phyloP scores from a whole-genome alignment of 2,113 vertebrate genomes.

The Coptodon rendalli region DNA sequence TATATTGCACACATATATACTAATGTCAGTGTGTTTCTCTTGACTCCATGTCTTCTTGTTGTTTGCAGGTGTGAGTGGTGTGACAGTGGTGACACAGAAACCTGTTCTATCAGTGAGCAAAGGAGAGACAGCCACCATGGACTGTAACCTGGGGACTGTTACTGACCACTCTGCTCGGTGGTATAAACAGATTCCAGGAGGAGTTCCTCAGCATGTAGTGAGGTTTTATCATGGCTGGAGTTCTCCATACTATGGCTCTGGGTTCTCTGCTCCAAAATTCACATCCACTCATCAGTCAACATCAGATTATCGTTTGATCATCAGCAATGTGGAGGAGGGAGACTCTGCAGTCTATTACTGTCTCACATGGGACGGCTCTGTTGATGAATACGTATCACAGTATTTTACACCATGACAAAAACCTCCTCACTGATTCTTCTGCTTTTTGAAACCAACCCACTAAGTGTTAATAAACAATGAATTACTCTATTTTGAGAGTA shows the following conservation, averaged over 20 bases:
- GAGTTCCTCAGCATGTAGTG: fast-evolving
- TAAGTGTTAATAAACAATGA: neutral
- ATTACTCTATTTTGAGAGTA: neutral
- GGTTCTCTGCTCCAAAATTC: fast-evolving
- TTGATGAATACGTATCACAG: neutral
- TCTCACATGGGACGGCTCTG: neutral
- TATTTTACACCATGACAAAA: slow-evolving; percentile 44
- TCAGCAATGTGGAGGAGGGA: slow-evolving; percentile 24
- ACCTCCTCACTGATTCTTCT: slow-evolving; percentile 17
- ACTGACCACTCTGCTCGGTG: fast-evolving
- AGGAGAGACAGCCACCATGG: neutral
- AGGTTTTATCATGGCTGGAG: fast-evolving
- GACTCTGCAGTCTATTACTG: slow-evolving; percentile 60
- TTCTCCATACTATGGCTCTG: fast-evolving
- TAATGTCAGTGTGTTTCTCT: neutral
- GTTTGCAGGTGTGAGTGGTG: slow-evolving; percentile 37
- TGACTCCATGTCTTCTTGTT: neutral
- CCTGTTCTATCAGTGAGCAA: fast-evolving
- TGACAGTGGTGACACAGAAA: slow-evolving; percentile 28
- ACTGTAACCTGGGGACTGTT: neutral
- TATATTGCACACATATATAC: fast-evolving
- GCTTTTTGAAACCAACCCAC: neutral
- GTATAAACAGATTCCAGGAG: neutral
- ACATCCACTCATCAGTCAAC: neutral
- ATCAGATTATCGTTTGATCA: neutral